A percentile compares a stretch with the other conserved stretches of the same genome.
These are phyloP conservation scores for Mimachlamys varia DNA, from an alignment of 2,888 invertebrate genomes.

Conservation along the genomic window DNA sequence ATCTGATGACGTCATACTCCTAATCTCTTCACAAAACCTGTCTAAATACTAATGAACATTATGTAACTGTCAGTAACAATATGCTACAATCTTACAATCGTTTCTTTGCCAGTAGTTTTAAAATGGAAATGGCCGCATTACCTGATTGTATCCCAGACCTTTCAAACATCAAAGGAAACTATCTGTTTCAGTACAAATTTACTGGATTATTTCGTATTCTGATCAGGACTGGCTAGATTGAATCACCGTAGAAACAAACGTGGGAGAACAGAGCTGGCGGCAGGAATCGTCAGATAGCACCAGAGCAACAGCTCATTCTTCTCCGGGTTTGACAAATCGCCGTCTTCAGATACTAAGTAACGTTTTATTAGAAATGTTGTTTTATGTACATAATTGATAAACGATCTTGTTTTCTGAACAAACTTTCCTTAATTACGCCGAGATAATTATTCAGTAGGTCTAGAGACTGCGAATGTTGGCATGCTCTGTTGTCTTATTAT, in stretches of 20 bases:
- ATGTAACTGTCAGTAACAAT: too few relatives aligned
- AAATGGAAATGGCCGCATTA: background rate
- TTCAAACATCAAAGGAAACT: background rate
- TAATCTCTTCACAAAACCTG: too few relatives aligned
- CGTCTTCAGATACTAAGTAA: background rate
- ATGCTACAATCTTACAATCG: too few relatives aligned
- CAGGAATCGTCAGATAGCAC: background rate
- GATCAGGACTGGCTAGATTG: background rate
- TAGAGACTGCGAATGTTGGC: too few relatives aligned
- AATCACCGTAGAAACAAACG: background rate
- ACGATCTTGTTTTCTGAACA: too few relatives aligned
- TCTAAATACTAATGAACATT: too few relatives aligned
- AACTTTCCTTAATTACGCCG: too few relatives aligned
- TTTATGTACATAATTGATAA: too few relatives aligned
- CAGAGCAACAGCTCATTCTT: background rate
- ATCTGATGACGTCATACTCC: too few relatives aligned
- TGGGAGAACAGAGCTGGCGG: background rate
- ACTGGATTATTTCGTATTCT: background rate
- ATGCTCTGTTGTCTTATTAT: too few relatives aligned
- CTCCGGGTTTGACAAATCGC: background rate
- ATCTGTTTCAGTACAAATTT: background rate
- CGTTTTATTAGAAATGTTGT: too few relatives aligned
- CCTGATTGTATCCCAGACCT: background rate
- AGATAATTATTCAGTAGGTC: too few relatives aligned
- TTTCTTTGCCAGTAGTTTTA: background rate